A percentile compares a stretch with the other conserved stretches of the same genome.
These are phyloP conservation scores for Dioctria linearis DNA, from an alignment of 2,888 invertebrate species.

Conservation along the genomic window DNA sequence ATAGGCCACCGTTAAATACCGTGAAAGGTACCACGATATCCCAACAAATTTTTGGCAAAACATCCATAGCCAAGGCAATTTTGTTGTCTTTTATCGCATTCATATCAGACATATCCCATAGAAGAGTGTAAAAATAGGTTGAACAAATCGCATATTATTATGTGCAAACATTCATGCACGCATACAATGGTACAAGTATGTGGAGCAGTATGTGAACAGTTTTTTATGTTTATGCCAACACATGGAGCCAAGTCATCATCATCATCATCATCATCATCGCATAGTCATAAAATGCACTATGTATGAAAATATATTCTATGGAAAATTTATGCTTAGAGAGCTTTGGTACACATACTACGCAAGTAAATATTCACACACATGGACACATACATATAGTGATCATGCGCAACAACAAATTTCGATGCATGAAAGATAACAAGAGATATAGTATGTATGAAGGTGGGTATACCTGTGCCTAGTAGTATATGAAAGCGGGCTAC, in stretches of 20 bases:
- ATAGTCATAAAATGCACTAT: constrained; percentile 22
- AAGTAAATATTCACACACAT: too few species aligned
- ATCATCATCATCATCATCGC: not conserved
- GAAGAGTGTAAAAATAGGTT: constrained; percentile 18
- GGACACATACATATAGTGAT: not conserved
- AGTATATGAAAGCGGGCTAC: too few species aligned
- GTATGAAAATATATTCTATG: constrained; percentile 24
- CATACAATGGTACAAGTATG: not conserved
- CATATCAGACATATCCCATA: not conserved
- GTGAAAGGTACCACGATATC: not conserved
- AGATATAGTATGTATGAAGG: not conserved
- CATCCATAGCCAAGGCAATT: constrained; percentile 4
- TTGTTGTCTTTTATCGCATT: constrained; percentile 20
- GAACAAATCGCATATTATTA: not conserved
- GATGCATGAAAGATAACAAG: constrained; percentile 27
- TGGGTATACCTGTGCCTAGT: not conserved
- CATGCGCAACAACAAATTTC: constrained; percentile 37
- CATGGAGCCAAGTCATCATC: not conserved
- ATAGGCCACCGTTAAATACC: constrained; percentile 5
- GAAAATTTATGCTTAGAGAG: constrained; percentile 30
- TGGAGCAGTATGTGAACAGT: not conserved
- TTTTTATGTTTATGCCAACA: not conserved
- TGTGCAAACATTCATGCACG: not conserved
- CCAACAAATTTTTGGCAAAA: constrained; percentile 19
- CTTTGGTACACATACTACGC: constrained; percentile 4